These are phyloP conservation scores for Pycnomerus fuliginosus DNA, from an alignment of 2,888 invertebrate genomes.

Conservation along the genomic window DNA sequence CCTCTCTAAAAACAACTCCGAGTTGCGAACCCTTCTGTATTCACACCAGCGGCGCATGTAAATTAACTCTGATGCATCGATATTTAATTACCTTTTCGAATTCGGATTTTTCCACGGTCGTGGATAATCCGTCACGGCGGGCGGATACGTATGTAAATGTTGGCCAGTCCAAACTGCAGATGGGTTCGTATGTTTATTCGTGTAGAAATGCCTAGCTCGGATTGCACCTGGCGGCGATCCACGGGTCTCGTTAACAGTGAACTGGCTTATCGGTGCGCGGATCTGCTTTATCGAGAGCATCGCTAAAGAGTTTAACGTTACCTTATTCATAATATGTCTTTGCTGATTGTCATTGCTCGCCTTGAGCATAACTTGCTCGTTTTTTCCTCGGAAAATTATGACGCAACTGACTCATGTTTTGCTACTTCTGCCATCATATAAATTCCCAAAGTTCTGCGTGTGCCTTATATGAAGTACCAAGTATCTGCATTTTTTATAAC, in stretches of 20 bases:
- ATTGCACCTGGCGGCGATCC: slow-evolving; percentile 46
- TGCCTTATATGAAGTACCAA: too few relatives aligned
- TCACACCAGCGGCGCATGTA: slow-evolving; percentile 24
- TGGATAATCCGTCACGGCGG: slow-evolving; percentile 30
- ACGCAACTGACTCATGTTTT: too few relatives aligned
- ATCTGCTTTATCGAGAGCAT: slow-evolving; percentile 43
- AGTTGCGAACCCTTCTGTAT: slow-evolving; percentile 23
- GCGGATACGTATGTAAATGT: slow-evolving; percentile 31
- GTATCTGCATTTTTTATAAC: too few relatives aligned
- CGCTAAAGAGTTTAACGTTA: slow-evolving; percentile 43
- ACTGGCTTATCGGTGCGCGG: slow-evolving; percentile 42
- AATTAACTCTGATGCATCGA: slow-evolving; percentile 31
- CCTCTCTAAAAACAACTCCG: too few relatives aligned
- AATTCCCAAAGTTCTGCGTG: too few relatives aligned
- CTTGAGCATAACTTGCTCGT: too few relatives aligned
- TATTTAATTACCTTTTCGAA: slow-evolving; percentile 34
- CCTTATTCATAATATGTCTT: slow-evolving; percentile 40
- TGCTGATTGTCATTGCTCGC: slow-evolving; percentile 28
- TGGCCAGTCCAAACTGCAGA: slow-evolving; percentile 27
- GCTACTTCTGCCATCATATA: too few relatives aligned
- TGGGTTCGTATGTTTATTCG: slow-evolving; percentile 37
- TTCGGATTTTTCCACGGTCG: slow-evolving; percentile 27
- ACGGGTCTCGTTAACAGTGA: slow-evolving; percentile 42
- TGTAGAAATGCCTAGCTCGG: slow-evolving; percentile 41
- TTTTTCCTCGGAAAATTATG: too few relatives aligned